Evolutionary conservation across 2,797 vertebrate genomes (phyloP).

Genomic region (Karalla daura): DNA sequence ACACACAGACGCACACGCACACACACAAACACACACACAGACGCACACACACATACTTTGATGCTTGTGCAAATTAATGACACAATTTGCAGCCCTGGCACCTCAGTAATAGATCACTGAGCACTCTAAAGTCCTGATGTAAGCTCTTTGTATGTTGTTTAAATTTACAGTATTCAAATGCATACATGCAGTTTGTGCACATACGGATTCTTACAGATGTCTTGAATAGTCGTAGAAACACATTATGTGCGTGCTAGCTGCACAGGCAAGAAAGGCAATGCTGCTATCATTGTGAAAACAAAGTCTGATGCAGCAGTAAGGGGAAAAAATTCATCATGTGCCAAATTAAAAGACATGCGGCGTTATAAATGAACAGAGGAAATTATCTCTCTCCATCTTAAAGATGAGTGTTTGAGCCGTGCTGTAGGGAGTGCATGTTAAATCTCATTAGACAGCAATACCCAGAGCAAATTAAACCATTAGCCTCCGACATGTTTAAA

Average conservation of each 20-base stretch:
- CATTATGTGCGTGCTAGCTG: neutral
- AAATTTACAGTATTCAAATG: neutral
- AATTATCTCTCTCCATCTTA: conserved; percentile 53
- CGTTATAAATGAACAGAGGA: conserved; percentile 58
- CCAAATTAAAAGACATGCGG: conserved; percentile 50
- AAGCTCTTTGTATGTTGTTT: neutral
- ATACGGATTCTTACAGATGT: neutral
- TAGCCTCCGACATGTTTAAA: conserved; percentile 81
- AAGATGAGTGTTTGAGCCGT: conserved; percentile 61
- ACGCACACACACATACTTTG: neutral
- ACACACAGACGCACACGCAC: conserved; percentile 2
- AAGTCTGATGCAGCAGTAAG: neutral
- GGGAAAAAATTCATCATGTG: conserved; percentile 17
- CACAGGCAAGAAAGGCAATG: neutral
- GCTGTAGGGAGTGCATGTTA: conserved; percentile 64
- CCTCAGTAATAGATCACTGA: neutral
- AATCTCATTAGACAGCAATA: conserved; percentile 84
- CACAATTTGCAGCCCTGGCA: conserved; percentile 15
- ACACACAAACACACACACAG: neutral
- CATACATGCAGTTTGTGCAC: neutral
- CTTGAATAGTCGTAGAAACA: neutral
- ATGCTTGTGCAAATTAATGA: conserved; percentile 8
- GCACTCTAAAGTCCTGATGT: neutral
- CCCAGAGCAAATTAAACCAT: conserved; percentile 84
- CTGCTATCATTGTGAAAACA: neutral